Evolutionary conservation across 1,140 invertebrate genomes (phyloP).

Genomic region (Neodiprion virginianus): DNA sequence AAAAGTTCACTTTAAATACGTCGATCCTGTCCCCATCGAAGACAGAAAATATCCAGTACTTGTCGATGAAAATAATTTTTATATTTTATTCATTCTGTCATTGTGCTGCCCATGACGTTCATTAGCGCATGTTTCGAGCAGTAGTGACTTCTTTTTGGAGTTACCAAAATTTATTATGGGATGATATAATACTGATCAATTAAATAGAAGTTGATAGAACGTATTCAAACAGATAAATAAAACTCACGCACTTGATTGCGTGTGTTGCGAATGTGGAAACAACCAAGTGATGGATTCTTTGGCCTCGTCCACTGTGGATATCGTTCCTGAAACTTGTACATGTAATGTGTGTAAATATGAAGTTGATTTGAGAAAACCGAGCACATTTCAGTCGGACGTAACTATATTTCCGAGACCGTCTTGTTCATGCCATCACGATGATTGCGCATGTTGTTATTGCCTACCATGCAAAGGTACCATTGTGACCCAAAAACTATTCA

Average conservation of each 20-base stretch:
- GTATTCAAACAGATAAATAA: background rate
- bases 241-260: background rate
- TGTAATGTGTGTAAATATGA: constrained; percentile 12
- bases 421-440: background rate
- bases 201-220: background rate
- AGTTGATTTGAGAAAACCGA: background rate
- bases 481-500: background rate
- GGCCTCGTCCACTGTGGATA: background rate
- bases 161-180: background rate
- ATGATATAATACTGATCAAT: background rate
- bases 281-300: constrained; percentile 10
- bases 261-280: constrained; percentile 9
- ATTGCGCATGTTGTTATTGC: constrained; percentile 18
- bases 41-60: constrained; percentile 7
- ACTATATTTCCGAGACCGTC: background rate
- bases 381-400: constrained; percentile 5
- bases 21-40: constrained; percentile 14
- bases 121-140: no score
- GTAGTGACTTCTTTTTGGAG: no score
- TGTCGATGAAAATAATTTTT: background rate
- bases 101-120: background rate
- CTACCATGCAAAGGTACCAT: background rate
- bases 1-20: constrained; percentile 14
- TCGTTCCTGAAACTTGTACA: background rate
- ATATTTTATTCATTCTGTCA: background rate